phyloP scores from a whole-genome alignment of 1,140 invertebrate genomes.

The Colletes gigas region DNA sequence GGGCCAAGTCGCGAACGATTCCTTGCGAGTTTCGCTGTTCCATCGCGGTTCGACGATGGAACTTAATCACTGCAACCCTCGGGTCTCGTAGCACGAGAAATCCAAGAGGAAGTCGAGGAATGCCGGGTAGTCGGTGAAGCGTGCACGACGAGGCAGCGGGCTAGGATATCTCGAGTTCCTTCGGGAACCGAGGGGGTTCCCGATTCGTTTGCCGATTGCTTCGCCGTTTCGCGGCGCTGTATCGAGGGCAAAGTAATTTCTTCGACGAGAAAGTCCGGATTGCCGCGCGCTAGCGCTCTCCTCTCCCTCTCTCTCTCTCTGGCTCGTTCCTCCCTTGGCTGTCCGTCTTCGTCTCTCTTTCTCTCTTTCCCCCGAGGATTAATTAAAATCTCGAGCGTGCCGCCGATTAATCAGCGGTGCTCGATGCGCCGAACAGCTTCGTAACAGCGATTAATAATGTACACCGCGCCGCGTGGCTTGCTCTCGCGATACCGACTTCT shows the following conservation, averaged over 20 bases:
- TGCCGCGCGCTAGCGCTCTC: conserved; percentile 5
- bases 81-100: neutral
- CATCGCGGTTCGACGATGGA: conserved; percentile 31
- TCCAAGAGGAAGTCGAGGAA: conserved; percentile 52
- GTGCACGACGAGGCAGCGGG: conserved; percentile 26
- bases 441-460: conserved; percentile 66
- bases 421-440: conserved; percentile 56
- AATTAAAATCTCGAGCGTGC: conserved; percentile 67
- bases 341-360: conserved; percentile 3
- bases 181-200: conserved; percentile 56
- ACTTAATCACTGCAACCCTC: conserved; percentile 15
- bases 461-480: conserved; percentile 42
- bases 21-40: conserved; percentile 15
- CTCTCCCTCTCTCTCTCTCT: conserved; percentile 22
- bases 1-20: neutral
- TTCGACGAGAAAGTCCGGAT: conserved; percentile 55
- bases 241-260: conserved; percentile 63
- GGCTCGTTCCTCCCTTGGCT: neutral
- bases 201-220: conserved; percentile 59
- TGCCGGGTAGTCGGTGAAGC: conserved; percentile 48
- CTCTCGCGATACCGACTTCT: conserved; percentile 37
- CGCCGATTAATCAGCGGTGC: conserved; percentile 62
- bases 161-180: conserved; percentile 56
- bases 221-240: conserved; percentile 25
- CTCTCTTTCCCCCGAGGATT: conserved; percentile 46